A percentile compares a stretch with the other conserved stretches of the same genome.
Conservation (phyloP, 2,888 invertebrate genomes). For the Habrosyne pyritoides region DNA sequence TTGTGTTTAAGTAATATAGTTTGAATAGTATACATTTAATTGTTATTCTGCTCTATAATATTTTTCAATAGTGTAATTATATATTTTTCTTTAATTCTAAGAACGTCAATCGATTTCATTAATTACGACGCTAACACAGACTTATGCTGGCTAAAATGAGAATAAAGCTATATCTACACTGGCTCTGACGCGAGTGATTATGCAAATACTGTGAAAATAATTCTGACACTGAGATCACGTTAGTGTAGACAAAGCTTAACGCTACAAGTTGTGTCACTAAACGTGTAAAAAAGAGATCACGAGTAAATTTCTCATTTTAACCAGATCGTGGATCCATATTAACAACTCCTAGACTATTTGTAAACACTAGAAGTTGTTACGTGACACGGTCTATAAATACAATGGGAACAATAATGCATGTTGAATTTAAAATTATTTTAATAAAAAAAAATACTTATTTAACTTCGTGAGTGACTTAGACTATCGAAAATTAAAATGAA, state of each 20-base stretch:
- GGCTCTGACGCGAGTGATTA: constrained; percentile 11
- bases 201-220: not conserved
- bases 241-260: not conserved
- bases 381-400: constrained; percentile 38
- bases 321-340: constrained; percentile 39
- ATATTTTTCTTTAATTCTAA: constrained; percentile 40
- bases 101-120: constrained; percentile 52
- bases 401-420: constrained; percentile 30
- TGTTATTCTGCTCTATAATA: constrained; percentile 1
- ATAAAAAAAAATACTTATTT: not conserved
- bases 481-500: not conserved
- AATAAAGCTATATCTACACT: constrained; percentile 39
- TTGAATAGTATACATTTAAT: not conserved
- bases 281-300: constrained; percentile 46
- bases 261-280: constrained; percentile 26
- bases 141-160: constrained; percentile 67
- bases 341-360: constrained; percentile 25
- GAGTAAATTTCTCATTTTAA: constrained; percentile 51
- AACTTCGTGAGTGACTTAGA: not conserved
- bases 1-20: not conserved
- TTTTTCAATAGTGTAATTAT: constrained; percentile 7
- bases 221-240: constrained; percentile 3
- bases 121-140: constrained; percentile 64
- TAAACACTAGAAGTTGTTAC: constrained; percentile 32
- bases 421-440: constrained; percentile 27